These are phyloP conservation scores for Cliona cf. orientalis DNA, from an alignment of 37 sponge, comb jelly and placozoan species.

Conservation along the genomic window DNA sequence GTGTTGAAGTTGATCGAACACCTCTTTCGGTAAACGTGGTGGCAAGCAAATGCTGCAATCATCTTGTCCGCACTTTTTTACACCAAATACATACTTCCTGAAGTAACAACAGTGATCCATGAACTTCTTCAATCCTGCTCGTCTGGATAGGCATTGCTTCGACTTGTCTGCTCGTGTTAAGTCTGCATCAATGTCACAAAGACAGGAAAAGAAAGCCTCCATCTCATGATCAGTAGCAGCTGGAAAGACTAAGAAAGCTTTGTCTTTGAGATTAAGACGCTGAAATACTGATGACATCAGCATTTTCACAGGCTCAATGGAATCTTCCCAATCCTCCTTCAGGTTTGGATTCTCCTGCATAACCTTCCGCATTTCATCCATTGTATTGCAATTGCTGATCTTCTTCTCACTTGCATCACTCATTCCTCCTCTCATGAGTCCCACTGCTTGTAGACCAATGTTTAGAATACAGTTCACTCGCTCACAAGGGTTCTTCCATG, in stretches of 20 bases:
- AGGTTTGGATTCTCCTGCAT: too few species aligned
- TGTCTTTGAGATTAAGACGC: not conserved
- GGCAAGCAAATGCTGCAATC: not conserved
- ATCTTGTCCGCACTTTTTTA: not conserved
- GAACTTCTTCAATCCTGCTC: too few species aligned
- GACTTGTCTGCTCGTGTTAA: not conserved
- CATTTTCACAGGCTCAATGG: not conserved
- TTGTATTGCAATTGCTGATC: too few species aligned
- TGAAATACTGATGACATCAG: not conserved
- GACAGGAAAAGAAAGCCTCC: not conserved
- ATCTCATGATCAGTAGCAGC: not conserved
- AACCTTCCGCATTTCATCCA: not conserved
- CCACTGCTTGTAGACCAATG: conserved; percentile 59
- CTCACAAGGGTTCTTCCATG: conserved; percentile 35
- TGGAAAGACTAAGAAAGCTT: not conserved
- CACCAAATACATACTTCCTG: too few species aligned
- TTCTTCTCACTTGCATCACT: conserved; percentile 18
- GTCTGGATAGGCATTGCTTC: not conserved
- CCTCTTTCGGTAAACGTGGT: not conserved
- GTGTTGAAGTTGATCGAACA: not conserved
- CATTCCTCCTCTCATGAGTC: conserved; percentile 29
- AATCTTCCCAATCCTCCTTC: too few species aligned
- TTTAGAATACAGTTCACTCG: conserved; percentile 18
- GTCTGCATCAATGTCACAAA: not conserved
- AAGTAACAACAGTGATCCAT: too few species aligned